These are phyloP conservation scores for Neosalanx taihuensis DNA, from an alignment of 2,797 vertebrate species.

Conservation along the genomic window DNA sequence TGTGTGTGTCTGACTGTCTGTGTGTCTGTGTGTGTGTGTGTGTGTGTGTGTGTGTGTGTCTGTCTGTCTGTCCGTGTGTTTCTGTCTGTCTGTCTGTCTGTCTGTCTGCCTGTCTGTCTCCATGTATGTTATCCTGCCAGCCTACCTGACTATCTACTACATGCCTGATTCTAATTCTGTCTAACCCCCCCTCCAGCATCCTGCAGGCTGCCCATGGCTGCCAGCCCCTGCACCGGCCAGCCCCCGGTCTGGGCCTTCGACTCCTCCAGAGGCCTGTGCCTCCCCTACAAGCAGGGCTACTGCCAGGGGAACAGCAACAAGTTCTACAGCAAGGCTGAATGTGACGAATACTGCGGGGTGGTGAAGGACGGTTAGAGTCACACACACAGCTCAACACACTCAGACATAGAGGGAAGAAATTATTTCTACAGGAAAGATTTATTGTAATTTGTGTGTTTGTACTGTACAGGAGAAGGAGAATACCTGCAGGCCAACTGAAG, in stretches of 20 bases:
- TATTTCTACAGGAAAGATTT: not conserved
- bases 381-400: conserved; percentile 13
- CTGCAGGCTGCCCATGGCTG: conserved; percentile 81
- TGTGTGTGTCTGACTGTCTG: not conserved
- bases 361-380: conserved; percentile 71
- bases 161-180: too few species aligned
- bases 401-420: not conserved
- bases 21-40: conserved; percentile 61
- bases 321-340: conserved; percentile 93
- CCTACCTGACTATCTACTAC: too few species aligned
- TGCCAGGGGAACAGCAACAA: conserved; percentile 89
- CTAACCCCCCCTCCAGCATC: conserved; percentile 62
- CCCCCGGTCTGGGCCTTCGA: conserved; percentile 81
- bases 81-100: not conserved
- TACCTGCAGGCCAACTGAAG: not conserved
- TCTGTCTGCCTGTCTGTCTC: conserved; percentile 12
- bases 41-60: conserved; percentile 27
- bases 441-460: not conserved
- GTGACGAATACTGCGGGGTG: conserved; percentile 89
- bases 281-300: conserved; percentile 72
- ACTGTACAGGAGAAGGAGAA: not conserved
- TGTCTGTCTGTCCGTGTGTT: too few species aligned
- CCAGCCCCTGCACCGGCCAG: conserved; percentile 64
- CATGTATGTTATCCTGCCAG: too few species aligned
- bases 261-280: conserved; percentile 72